Conservation (phyloP, 2,888 invertebrate genomes). For the Cataglyphis rosenhaueri region DNA sequence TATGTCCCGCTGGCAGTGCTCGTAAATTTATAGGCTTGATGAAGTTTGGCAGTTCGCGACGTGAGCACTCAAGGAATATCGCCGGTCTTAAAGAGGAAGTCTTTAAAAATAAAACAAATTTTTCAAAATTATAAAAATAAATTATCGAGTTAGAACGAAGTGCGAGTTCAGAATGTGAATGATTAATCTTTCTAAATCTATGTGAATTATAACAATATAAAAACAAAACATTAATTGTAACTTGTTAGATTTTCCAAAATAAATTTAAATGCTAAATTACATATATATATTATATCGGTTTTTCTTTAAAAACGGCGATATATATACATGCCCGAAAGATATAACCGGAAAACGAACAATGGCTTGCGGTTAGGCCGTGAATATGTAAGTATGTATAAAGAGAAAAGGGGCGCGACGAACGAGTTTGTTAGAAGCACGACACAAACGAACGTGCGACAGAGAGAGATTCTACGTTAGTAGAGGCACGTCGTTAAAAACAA, state of each 20-base stretch:
- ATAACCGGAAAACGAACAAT: background rate
- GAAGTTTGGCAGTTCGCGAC: constrained; percentile 36
- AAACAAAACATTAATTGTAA: background rate
- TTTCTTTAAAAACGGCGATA: constrained; percentile 20
- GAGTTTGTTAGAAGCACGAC: constrained; percentile 42
- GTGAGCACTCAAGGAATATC: constrained; percentile 34
- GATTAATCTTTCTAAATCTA: background rate
- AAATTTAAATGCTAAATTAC: background rate
- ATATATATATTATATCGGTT: no score
- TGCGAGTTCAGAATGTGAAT: background rate
- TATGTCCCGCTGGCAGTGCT: constrained; percentile 66
- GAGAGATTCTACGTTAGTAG: constrained; percentile 39
- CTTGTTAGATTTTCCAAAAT: background rate
- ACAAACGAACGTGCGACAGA: constrained; percentile 31
- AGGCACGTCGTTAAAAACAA: constrained; percentile 37
- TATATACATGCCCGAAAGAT: background rate
- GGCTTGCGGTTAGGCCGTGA: background rate
- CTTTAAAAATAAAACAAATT: background rate
- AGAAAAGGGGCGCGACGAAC: constrained; percentile 29
- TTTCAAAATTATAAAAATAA: constrained; percentile 18
- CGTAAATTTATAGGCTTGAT: constrained; percentile 55
- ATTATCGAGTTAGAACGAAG: background rate
- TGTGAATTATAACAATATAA: background rate
- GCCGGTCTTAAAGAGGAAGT: constrained; percentile 19
- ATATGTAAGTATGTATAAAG: constrained; percentile 18